Base-by-base conservation (phyloP, 2,888 invertebrate species). In the Dendrolimus pini region DNA sequence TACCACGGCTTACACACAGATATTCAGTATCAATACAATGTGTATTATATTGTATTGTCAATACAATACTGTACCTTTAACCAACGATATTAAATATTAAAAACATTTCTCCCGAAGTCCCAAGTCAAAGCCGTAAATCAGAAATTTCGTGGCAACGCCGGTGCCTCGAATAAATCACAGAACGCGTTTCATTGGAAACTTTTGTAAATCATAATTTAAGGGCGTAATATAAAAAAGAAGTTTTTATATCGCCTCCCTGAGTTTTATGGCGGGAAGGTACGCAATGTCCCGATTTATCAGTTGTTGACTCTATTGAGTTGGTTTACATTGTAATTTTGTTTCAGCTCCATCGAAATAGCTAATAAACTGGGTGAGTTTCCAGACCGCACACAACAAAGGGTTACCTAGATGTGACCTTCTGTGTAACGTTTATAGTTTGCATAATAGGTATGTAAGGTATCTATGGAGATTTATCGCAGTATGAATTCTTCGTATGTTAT, bases 101-200 rank as follows among this genome's bases (percentile, higher is more conserved):
- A 30, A 30, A 30, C 30, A 30, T 30, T 30, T 30, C 30, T 30
- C 30, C 30, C 30, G 30, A 47, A 47, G 0, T 47, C 12, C 12
- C 47, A 47, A 47, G 12, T 12, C 9, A 47, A 8, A 47, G 47
- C 12, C 47, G 47, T 47, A 47, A 47, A 30, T 30, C 30, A 47
- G 47, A 60, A 61, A 13, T 57, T 54, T n/a, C 41, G 41, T 53
- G 54, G 14, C 54, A 12, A 54, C 41, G 54, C 10, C 58, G 47
- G 47, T 47, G 12, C 47, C 47, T 47, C 3, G 47, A 47, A 12
- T 47, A 47, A 47, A 47, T 47, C 47, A 47, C 12, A 47, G 9
- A 12, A 9, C 47, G 47, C 47, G 47, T 47, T 47, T 47, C 12
- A 47, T 47, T 47, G 12, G 47, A 47, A 47, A 47, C 47, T 47